Evolutionary conservation across 2,888 invertebrate genomes (phyloP), one percentile per base, ranked within the genome.

Genomic region (Acrobasis repandana): DNA sequence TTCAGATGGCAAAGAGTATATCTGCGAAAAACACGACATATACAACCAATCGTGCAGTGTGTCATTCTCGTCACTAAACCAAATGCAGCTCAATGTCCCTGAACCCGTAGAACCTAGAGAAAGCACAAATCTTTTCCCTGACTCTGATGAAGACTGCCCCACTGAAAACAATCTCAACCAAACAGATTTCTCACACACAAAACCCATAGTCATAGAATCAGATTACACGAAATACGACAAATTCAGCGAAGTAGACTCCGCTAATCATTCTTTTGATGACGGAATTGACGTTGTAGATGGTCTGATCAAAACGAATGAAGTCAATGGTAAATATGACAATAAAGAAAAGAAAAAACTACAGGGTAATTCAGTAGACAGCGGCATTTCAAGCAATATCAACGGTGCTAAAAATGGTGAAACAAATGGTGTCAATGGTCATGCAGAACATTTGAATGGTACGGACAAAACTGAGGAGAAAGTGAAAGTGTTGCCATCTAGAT

Each of bases 11-110:
- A 89, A 89, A 70, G 92, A 92, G 67, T 92, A 93, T 67, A 86
- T 81, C 71, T 93, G 93, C 67, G 92, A 92, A 63, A 93, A 93
- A 72, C 93, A 93, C 71, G 88, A 92, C 67, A 77, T 86, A 38
- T 90, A 88, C 74, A 90, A 88, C 65, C 85, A 88, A 50, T 90
- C 89, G 0, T 86, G 85, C 70, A 89, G 83, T 67, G 87, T 91
- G 0, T 92, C 92, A 0, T 86, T 86, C 68, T 84, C 90, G 0
- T 92, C 92, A 0, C 77, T 92, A 9, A 90, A 86, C 66, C 89
- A 90, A 62, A 79, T 86, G 66, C 90, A 88, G 34, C 78, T 90
- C 0, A 86, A 91, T 50, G 89, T 91, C 0, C 92, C 92, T 0
- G 90, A 86, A 18, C 90, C 91, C 0, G 86, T 92, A 0, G 89